These are phyloP conservation scores for Poeciliopsis turrubarensis DNA, from an alignment of 2,113 vertebrate genomes.

Conservation along the genomic window DNA sequence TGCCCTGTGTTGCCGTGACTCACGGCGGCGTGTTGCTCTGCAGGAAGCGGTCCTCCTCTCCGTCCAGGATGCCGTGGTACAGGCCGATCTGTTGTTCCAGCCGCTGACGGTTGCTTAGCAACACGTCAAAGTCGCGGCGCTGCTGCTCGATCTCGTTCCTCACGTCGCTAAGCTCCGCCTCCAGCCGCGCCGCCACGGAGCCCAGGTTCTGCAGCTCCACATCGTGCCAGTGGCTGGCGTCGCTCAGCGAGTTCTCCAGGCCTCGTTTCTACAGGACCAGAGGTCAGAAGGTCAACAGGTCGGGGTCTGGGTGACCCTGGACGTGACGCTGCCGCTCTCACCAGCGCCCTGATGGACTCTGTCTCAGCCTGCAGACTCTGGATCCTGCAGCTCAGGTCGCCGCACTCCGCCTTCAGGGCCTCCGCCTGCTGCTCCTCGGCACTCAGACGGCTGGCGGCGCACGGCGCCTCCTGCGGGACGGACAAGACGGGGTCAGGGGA, in stretches of 20 bases:
- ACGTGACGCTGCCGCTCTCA: conserved; percentile 47
- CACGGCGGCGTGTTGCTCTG: conserved; percentile 15
- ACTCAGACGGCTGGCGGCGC: conserved; percentile 74
- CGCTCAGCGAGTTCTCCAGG: conserved; percentile 88
- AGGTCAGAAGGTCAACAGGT: neutral
- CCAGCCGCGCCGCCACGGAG: conserved; percentile 87
- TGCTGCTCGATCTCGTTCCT: conserved; percentile 87
- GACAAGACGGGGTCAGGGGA: neutral
- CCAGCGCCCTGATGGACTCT: conserved; percentile 91
- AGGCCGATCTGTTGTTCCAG: conserved; percentile 87
- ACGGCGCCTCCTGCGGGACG: conserved; percentile 70
- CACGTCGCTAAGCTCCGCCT: conserved; percentile 88
- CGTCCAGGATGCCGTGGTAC: conserved; percentile 90
- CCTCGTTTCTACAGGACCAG: conserved; percentile 85
- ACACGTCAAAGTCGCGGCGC: conserved; percentile 82
- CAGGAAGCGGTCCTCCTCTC: conserved; percentile 85
- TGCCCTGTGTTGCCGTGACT: conserved; percentile 2
- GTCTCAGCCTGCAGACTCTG: conserved; percentile 93
- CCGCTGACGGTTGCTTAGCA: conserved; percentile 83
- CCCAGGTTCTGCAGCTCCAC: conserved; percentile 93
- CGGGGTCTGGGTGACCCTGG: conserved; percentile 37
- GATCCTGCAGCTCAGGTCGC: conserved; percentile 85
- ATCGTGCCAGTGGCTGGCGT: conserved; percentile 91
- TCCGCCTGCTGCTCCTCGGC: conserved; percentile 87
- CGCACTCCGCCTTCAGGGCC: conserved; percentile 84